Conservation (phyloP, 23 tunicate species). For the Ascidia mentula region DNA sequence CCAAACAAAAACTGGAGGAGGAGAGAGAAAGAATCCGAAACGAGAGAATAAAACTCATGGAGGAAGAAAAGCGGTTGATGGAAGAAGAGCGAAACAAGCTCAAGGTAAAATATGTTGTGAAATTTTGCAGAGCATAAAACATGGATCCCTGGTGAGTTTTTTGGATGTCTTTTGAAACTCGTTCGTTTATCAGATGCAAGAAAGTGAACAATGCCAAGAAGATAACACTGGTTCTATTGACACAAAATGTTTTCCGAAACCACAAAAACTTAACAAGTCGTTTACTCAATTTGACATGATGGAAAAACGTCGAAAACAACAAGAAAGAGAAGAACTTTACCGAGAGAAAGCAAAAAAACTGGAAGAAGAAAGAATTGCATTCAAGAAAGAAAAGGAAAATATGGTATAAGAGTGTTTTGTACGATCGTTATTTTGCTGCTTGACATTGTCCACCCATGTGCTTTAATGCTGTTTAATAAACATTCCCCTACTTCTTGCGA, state of each 20-base stretch:
- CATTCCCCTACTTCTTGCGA: too few relatives aligned
- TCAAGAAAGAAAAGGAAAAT: constrained; percentile 40
- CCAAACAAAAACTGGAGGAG: constrained; percentile 48
- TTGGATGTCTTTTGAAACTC: not conserved
- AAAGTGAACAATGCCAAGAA: not conserved
- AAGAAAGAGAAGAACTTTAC: constrained; percentile 31
- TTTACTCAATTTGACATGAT: constrained; percentile 61
- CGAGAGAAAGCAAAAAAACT: constrained; percentile 46
- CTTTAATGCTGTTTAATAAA: too few relatives aligned
- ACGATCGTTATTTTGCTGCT: too few relatives aligned
- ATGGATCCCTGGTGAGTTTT: not conserved
- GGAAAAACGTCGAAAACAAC: constrained; percentile 42
- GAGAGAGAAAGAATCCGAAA: constrained; percentile 58
- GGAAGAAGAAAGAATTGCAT: constrained; percentile 54
- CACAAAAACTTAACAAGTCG: constrained; percentile 43
- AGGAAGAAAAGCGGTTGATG: constrained; percentile 61
- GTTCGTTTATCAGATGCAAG: not conserved
- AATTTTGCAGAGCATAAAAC: not conserved
- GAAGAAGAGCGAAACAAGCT: constrained; percentile 70
- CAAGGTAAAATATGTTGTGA: constrained; percentile 27
- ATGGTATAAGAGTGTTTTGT: too few relatives aligned
- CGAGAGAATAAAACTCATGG: constrained; percentile 51
- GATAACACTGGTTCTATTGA: not conserved
- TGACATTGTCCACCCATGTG: too few relatives aligned
- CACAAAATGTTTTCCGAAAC: constrained; percentile 4